These are phyloP conservation scores for Ernsta delagoae DNA, from an alignment of 2,888 invertebrate genomes.

Conservation along the genomic window DNA sequence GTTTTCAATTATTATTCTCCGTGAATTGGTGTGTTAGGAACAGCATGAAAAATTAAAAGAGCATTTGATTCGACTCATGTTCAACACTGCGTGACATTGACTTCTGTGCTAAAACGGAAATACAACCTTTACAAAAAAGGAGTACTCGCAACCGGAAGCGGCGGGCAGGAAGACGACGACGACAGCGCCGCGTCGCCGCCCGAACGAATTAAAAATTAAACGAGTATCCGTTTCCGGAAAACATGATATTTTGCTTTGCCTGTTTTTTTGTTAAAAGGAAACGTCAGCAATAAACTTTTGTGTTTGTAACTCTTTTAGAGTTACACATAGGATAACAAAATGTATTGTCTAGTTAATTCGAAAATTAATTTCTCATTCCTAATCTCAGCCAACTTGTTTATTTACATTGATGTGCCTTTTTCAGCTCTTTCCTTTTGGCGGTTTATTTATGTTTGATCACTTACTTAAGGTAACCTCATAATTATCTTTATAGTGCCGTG, in stretches of 20 bases:
- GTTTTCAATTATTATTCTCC: too few relatives aligned
- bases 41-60: constrained; percentile 29
- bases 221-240: constrained; percentile 79
- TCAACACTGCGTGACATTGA: constrained; percentile 59
- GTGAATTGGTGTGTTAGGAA: neutral
- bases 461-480: too few relatives aligned
- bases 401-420: too few relatives aligned
- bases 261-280: constrained; percentile 48
- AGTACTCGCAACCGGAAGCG: constrained; percentile 73
- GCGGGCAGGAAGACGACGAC: constrained; percentile 80
- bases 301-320: neutral
- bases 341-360: too few relatives aligned
- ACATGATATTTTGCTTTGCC: constrained; percentile 59
- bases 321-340: too few relatives aligned
- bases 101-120: constrained; percentile 73
- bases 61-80: constrained; percentile 51
- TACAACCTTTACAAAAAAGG: constrained; percentile 78
- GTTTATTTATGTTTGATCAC: too few relatives aligned
- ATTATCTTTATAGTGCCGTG: too few relatives aligned
- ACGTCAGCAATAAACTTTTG: constrained; percentile 3
- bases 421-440: too few relatives aligned
- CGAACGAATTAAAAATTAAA: constrained; percentile 81
- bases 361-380: too few relatives aligned
- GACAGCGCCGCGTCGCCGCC: constrained; percentile 74
- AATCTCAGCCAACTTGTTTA: too few relatives aligned